Evolutionary conservation across 2,113 vertebrate species (phyloP).

Genomic region (Phoenicopterus ruber): DNA sequence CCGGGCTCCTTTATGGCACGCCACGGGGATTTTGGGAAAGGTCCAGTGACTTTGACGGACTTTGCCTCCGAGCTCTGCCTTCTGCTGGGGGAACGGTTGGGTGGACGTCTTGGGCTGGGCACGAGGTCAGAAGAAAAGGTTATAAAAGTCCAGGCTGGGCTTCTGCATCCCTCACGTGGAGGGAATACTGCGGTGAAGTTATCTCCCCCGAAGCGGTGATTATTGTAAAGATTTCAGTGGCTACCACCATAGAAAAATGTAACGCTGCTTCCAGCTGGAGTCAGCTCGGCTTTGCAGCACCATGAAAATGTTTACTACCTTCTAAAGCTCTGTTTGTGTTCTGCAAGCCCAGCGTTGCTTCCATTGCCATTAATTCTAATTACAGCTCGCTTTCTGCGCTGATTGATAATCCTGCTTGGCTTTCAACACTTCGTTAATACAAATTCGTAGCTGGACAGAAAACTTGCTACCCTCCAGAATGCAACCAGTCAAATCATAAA

Average conservation of each 20-base stretch:
- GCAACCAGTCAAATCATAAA: neutral
- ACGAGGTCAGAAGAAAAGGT: neutral
- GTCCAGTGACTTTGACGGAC: neutral
- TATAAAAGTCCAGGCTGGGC: neutral
- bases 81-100: accelerated
- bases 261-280: neutral
- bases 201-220: neutral
- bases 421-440: neutral
- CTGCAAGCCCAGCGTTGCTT: neutral
- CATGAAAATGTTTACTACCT: neutral
- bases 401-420: neutral
- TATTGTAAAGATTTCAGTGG: neutral
- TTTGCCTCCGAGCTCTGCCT: neutral
- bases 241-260: neutral
- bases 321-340: neutral
- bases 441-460: neutral
- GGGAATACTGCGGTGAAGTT: neutral
- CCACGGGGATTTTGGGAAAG: neutral
- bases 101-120: neutral
- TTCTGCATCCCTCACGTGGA: accelerated
- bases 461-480: neutral
- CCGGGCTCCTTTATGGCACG: neutral
- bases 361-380: neutral
- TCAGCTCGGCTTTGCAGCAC: neutral
- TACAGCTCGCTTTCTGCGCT: neutral